These are phyloP conservation scores for Apeira syringaria DNA, from an alignment of 2,888 invertebrate species.

Conservation along the genomic window DNA sequence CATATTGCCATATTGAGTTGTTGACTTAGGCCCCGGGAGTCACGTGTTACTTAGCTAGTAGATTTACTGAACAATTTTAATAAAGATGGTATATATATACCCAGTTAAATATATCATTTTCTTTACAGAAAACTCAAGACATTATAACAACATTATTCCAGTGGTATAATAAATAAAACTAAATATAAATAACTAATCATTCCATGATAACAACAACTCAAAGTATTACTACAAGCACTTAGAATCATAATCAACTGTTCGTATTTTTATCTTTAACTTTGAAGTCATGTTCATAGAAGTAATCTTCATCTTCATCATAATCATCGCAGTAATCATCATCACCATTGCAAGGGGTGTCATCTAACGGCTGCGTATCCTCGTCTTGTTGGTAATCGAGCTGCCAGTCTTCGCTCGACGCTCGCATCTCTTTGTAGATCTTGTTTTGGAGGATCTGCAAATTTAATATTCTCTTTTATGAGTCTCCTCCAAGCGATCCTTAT, in stretches of 20 bases:
- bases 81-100: no score
- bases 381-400: conserved; percentile 29
- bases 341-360: conserved; percentile 28
- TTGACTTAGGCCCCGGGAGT: no score
- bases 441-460: conserved; percentile 62
- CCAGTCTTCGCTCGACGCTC: conserved; percentile 39
- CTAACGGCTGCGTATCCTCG: conserved; percentile 25
- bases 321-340: conserved; percentile 45
- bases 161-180: no score
- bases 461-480: no score
- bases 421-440: conserved; percentile 54
- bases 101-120: no score
- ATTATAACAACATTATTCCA: no score
- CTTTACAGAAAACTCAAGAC: no score
- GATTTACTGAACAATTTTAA: no score
- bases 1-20: no score
- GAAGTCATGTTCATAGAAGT: conserved; percentile 34
- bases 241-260: conserved; percentile 17
- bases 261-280: conserved; percentile 29
- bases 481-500: no score
- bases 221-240: neutral
- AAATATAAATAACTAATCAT: no score
- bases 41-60: no score
- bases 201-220: conserved; percentile 2
- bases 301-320: conserved; percentile 42